These are phyloP conservation scores for Alsophila aescularia DNA, from an alignment of 2,888 invertebrate species.

Conservation along the genomic window DNA sequence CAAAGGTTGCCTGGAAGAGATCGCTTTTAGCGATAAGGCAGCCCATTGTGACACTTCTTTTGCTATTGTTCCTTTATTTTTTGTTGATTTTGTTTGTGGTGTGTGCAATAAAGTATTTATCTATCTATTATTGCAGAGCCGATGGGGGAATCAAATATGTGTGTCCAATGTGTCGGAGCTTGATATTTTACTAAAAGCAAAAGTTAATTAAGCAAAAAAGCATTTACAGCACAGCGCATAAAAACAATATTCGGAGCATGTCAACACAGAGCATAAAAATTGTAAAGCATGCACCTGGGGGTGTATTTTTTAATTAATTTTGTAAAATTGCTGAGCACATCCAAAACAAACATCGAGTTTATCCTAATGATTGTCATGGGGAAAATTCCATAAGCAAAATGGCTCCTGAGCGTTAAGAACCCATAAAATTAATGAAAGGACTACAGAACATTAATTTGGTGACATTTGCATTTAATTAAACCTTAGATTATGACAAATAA, in stretches of 20 bases:
- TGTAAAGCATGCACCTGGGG: constrained; percentile 31
- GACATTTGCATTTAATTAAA: constrained; percentile 1
- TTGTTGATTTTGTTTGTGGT: no score
- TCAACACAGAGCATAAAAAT: constrained; percentile 30
- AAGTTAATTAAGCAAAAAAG: background rate
- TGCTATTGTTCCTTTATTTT: no score
- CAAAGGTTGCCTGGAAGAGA: no score
- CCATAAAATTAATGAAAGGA: constrained; percentile 16
- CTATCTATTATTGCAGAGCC: no score
- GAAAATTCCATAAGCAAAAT: constrained; percentile 22
- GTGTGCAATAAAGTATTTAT: no score
- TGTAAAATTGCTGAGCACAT: constrained; percentile 22
- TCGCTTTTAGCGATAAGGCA: no score
- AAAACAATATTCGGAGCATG: constrained; percentile 21
- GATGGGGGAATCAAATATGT: no score
- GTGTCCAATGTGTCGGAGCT: no score
- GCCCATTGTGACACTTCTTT: no score
- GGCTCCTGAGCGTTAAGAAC: constrained; percentile 19
- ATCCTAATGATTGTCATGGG: constrained; percentile 28
- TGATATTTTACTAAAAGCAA: background rate
- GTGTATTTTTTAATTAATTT: constrained; percentile 40
- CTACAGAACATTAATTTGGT: constrained; percentile 12
- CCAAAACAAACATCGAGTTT: constrained; percentile 19
- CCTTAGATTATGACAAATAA: background rate
- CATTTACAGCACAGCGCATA: background rate